phyloP scores from a whole-genome alignment of 2,888 invertebrate genomes.

The Drosophila infuscata region DNA sequence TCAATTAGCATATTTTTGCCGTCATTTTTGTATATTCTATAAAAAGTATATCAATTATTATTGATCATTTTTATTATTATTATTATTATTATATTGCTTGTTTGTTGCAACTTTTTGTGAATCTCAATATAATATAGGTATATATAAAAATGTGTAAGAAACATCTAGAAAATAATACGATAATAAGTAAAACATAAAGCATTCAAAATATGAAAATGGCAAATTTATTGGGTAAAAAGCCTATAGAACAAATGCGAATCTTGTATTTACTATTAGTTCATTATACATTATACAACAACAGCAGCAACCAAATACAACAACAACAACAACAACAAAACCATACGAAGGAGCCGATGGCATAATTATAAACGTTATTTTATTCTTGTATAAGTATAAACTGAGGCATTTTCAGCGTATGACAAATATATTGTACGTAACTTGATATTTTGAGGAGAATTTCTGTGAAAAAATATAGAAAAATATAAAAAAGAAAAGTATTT shows the following conservation, averaged over 20 bases:
- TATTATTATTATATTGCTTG: conserved; percentile 76
- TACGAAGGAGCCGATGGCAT: conserved; percentile 53
- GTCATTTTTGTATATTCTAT: conserved; percentile 56
- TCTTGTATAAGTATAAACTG: conserved; percentile 77
- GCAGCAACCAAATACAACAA: conserved; percentile 30
- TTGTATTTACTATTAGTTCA: conserved; percentile 64
- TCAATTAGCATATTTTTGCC: conserved; percentile 71
- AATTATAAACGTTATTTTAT: conserved; percentile 74
- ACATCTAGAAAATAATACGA: conserved; percentile 56
- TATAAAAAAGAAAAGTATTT: conserved; percentile 52
- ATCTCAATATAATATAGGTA: conserved; percentile 67
- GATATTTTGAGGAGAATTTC: conserved; percentile 84
- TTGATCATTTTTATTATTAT: conserved; percentile 57
- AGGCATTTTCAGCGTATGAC: conserved; percentile 77
- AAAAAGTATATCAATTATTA: conserved; percentile 53
- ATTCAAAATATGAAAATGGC: conserved; percentile 32
- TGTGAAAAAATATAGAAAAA: conserved; percentile 78
- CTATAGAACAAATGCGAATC: conserved; percentile 53
- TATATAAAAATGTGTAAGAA: conserved; percentile 51
- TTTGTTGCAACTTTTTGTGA: conserved; percentile 85
- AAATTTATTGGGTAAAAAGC: conserved; percentile 43
- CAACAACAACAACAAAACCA: conserved; percentile 38
- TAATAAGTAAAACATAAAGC: conserved; percentile 29
- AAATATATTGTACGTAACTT: conserved; percentile 83
- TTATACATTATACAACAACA: conserved; percentile 54